Base-by-base conservation (phyloP, 2,888 invertebrate species). In the Nasonia oneida region DNA sequence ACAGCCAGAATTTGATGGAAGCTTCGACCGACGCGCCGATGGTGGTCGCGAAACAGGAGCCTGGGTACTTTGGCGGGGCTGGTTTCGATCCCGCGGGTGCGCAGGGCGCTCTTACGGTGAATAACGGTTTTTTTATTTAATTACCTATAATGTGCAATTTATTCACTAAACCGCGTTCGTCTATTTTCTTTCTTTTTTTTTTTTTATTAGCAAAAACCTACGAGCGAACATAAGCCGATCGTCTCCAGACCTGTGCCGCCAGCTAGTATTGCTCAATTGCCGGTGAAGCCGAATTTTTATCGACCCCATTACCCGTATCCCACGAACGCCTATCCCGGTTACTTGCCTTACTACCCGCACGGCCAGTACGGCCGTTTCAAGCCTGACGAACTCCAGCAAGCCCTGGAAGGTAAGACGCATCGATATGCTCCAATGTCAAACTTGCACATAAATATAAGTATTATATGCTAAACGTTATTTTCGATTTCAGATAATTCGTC, bases 51-150 rank as follows among this genome's bases (percentile, higher is more conserved):
- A 47, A 10, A 47, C 47, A 47, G 47, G 47, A 47, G 47, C 47
- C 74, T 8, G 74, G 74, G 3, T 74, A 37, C 18, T 74, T 42
- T 23, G 74, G 74, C 8, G 74, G 74, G 15, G 74, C 74, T 50
- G 29, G 6, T 53, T 14, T 23, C 14, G 53, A 75, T 75, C 50
- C 75, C 8, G 29, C 15, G 14, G 75, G 47, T 1, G 23, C 53
- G 6, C 29, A 50, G 1, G 75, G 75, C 15, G 75, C 53, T n/a
- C 12, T 47, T 12, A 50, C 75, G 37, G 75, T 47, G 14, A 53
- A 29, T 47, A 42, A 42, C 42, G 5, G 15, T 15, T 57, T 12
- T 12, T 64, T 29, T 2, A 64, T 29, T 12, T 3, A 64, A 3
- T 8, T 15, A 61, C 2, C 3, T 0, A 4, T n/a, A 61, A n/a